Percentiles rank a stretch among this genome's conserved stretches.
Conservation (phyloP, 2,113 vertebrate species). For the Engystomops pustulosus region DNA sequence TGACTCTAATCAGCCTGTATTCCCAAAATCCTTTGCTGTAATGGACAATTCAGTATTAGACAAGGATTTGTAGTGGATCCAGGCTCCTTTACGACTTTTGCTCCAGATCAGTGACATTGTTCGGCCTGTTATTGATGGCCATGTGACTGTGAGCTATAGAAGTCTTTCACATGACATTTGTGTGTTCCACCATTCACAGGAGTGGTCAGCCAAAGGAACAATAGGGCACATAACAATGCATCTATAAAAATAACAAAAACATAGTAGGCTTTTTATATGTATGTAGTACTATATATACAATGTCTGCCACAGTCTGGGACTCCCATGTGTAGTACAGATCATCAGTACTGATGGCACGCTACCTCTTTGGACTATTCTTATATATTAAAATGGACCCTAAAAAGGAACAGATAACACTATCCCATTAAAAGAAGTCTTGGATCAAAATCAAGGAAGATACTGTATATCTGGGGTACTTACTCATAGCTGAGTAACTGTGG, state of each 20-base stretch:
- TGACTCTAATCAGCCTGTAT: constrained; percentile 27
- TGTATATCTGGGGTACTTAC: too few species aligned
- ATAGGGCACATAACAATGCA: neutral
- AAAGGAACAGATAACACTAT: too few species aligned
- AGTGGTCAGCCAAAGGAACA: neutral
- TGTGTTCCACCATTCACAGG: neutral
- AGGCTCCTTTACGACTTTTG: neutral
- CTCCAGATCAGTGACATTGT: neutral
- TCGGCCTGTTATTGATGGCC: neutral
- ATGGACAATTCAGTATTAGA: neutral
- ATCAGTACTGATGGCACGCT: too few species aligned
- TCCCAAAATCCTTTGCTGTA: constrained; percentile 18
- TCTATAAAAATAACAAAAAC: neutral
- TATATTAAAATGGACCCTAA: too few species aligned
- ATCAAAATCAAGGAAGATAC: too few species aligned
- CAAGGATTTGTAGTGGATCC: neutral
- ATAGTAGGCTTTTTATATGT: neutral
- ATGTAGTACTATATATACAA: neutral
- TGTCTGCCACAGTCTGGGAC: too few species aligned
- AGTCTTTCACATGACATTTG: neutral
- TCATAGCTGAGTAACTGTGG: too few species aligned
- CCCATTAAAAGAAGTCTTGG: too few species aligned
- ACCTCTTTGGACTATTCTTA: too few species aligned
- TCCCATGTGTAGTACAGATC: too few species aligned
- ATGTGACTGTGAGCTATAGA: neutral